Base-by-base conservation (phyloP, 2,888 invertebrate species). In the Lasiommata megera region DNA sequence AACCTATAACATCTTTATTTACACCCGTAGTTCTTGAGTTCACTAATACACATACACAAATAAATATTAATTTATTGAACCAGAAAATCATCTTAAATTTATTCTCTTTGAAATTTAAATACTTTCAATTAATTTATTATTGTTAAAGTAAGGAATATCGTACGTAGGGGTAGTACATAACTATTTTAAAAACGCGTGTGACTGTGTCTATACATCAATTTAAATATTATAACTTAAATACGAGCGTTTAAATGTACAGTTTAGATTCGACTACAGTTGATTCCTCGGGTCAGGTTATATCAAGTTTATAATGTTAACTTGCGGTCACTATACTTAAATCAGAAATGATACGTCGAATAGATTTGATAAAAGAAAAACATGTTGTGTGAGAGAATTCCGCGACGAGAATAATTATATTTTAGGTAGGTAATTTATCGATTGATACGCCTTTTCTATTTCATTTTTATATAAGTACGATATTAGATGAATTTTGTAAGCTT, bases 1-100 rank as follows among this genome's bases (percentile, higher is more conserved):
- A 89, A 62, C 87, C 87, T 61, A 89, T 85, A 11, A 74, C 70
- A 64, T 76, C 80, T 60, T 69, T 71, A 16, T 60, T 63, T 41
- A 71, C 78, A 56, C 63, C 62, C 43, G 74, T 76, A 3, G 67
- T 64, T 46, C 67, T 60, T 14, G 61, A 69, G 66, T 66, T 66
- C 31, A 76, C 60, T 34, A 80, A 58, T 18, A 65, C 47, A 54
- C 59, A 34, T 37, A 51, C 3, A 47, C 43, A 47, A 9, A 63
- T 38, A 34, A 60, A 40, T 43, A 61, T 29, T 40, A 43, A 29
- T 54, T 34, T 37, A 7, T 46, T 29, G 41, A 43, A 17, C 9
- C 8, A 43, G 72, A 56, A 68, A 77, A 80, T 78, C 55, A 51
- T 51, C 36, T 18, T 48, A 1, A 11, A n/a, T 17, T 36, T 18